These are phyloP conservation scores for Ochropleura leucogaster DNA, from an alignment of 2,888 invertebrate genomes.

Conservation along the genomic window DNA sequence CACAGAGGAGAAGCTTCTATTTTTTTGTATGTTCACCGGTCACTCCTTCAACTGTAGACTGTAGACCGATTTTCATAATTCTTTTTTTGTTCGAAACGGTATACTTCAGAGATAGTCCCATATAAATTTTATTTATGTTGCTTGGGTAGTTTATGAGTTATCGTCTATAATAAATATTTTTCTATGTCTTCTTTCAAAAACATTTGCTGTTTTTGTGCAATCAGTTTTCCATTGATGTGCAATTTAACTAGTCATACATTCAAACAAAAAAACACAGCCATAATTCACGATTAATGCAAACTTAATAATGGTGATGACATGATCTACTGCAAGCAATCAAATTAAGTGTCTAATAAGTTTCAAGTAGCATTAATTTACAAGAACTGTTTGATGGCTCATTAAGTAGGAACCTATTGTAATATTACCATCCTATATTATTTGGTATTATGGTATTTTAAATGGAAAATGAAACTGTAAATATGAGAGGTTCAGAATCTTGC, in stretches of 20 bases:
- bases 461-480: too few species aligned
- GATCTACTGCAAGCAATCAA: conserved; percentile 12
- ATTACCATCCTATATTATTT: not conserved
- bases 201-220: not conserved
- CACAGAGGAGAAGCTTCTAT: too few species aligned
- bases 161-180: too few species aligned
- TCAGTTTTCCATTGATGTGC: not conserved
- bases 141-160: too few species aligned
- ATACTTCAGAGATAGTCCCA: too few species aligned
- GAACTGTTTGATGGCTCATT: conserved; percentile 18
- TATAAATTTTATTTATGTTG: too few species aligned
- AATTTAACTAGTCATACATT: not conserved
- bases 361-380: conserved; percentile 22
- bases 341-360: conserved; percentile 8
- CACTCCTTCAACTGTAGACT: too few species aligned
- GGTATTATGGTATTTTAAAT: not conserved
- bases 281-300: conserved; percentile 9
- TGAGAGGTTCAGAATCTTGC: too few species aligned
- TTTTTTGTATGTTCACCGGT: too few species aligned
- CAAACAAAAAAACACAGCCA: conserved; percentile 6
- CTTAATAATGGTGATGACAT: conserved; percentile 27
- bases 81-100: too few species aligned
- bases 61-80: too few species aligned
- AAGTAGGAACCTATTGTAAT: not conserved
- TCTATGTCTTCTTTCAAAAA: not conserved